Evolutionary conservation across 2,113 vertebrate species (phyloP), one percentile per base, ranked within the genome.

Genomic region (Ammospiza caudacuta): DNA sequence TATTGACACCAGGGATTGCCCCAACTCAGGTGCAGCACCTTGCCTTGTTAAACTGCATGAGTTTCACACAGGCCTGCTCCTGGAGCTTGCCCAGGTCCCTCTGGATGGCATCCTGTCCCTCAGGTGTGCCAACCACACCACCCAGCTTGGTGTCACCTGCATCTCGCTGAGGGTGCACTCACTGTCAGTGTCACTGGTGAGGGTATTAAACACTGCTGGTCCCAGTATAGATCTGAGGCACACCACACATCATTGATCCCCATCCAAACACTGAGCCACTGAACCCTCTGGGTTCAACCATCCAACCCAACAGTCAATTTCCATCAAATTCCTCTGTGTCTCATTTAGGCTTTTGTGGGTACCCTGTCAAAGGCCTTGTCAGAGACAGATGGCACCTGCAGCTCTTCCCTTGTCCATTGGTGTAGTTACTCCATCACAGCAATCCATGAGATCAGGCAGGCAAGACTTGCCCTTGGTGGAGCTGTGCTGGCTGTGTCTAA

Each of bases 21-120:
- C 63, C 0, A 0, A 4, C 15, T 5, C 39, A 12, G 12, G 6
- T 5, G 18, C 25, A 77, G 44, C 15, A 35, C 49, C 17, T 70
- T 29, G 8, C 21, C 23, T 46, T 35, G 23, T 20, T 39, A 33
- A 82, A 35, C 33, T 6, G n/a, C 21, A 16, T 1, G 24, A 41
- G 12, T 27, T 51, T 31, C 24, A 58, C 24, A 58, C 17, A 28
- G 43, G 1, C 7, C 16, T 1, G 1, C 6, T 18, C 28, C 51
- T 35, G 25, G 24, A 46, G 63, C 37, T 29, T 58, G 28, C 8
- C 57, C 44, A 23, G 33, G n/a, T 76, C 43, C 63, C 41, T 68
- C 54, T 4, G 9, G 35, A 8, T 57, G 31, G 15, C 19, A n/a
- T 49, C 27, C 41, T 43, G 25, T 37, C 47, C 62, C 51, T 82